Evolutionary conservation across 2,113 vertebrate genomes (phyloP).

Genomic region (Procavia capensis): DNA sequence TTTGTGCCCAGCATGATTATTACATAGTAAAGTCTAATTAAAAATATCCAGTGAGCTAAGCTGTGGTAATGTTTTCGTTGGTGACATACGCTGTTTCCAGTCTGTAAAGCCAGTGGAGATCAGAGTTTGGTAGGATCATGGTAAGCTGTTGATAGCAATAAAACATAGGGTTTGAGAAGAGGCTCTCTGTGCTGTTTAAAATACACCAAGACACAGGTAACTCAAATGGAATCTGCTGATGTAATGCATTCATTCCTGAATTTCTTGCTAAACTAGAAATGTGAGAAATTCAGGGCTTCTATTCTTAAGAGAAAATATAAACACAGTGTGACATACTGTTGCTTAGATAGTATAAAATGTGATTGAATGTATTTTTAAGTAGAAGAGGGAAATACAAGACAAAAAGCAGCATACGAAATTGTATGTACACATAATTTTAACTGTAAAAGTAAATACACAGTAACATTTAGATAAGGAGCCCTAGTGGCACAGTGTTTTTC

Average conservation of each 20-base stretch:
- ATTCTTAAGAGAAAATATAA: constrained; percentile 82
- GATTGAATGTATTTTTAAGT: constrained; percentile 14
- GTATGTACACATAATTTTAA: background rate
- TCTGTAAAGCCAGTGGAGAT: background rate
- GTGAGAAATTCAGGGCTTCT: constrained; percentile 81
- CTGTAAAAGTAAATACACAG: background rate
- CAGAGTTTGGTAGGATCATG: background rate
- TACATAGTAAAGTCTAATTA: background rate
- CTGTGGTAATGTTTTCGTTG: background rate
- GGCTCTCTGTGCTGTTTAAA: constrained; percentile 59
- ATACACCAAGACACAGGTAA: constrained; percentile 38
- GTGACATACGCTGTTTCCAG: background rate
- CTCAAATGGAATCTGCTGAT: constrained; percentile 75
- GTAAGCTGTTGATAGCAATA: background rate
- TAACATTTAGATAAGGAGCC: background rate
- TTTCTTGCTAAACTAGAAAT: constrained; percentile 86
- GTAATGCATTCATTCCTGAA: constrained; percentile 78
- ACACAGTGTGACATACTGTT: constrained; percentile 44
- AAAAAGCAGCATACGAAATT: background rate
- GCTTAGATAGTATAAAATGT: background rate
- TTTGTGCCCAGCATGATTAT: background rate
- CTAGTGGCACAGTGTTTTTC: no score
- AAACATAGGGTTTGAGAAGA: background rate
- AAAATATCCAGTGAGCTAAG: background rate
- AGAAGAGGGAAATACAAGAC: background rate